A percentile compares a stretch with the other conserved stretches of the same genome.
phyloP scores from a whole-genome alignment of 2,797 vertebrate genomes.

The Ateles fusciceps region DNA sequence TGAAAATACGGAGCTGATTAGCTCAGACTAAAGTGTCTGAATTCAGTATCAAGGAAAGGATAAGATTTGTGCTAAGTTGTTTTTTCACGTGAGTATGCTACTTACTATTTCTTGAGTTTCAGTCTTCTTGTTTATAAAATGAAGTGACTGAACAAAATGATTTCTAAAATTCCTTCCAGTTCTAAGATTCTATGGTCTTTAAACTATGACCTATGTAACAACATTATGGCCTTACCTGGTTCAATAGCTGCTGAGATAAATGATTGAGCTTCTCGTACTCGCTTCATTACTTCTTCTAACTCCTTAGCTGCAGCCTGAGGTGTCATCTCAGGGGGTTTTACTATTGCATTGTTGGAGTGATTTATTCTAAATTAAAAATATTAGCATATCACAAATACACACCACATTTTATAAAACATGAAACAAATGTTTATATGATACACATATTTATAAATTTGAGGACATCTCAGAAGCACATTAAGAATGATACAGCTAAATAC shows the following conservation, averaged over 20 bases:
- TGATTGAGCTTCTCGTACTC: conserved; percentile 95
- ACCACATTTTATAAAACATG: conserved; percentile 64
- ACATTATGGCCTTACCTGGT: conserved; percentile 87
- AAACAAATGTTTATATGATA: conserved; percentile 49
- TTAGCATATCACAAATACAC: conserved; percentile 76
- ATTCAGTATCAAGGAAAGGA: conserved; percentile 25
- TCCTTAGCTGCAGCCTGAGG: conserved; percentile 98
- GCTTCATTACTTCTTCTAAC: conserved; percentile 97
- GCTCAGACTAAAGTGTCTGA: not conserved
- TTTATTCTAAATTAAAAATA: conserved; percentile 92
- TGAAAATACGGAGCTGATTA: not conserved
- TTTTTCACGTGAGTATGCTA: conserved; percentile 52
- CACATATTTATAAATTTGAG: conserved; percentile 33
- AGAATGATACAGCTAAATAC: conserved; percentile 41
- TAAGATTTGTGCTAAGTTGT: not conserved
- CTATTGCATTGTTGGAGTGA: conserved; percentile 99
- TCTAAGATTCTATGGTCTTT: conserved; percentile 61
- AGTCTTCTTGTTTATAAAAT: conserved; percentile 68
- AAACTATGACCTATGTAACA: conserved; percentile 36
- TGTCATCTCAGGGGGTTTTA: conserved; percentile 97
- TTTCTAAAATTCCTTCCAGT: conserved; percentile 68
- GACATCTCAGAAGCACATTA: conserved; percentile 4
- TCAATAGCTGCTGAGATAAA: conserved; percentile 98
- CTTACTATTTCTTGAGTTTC: conserved; percentile 68
- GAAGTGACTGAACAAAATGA: conserved; percentile 55